phyloP scores from a whole-genome alignment of 2,797 vertebrate species.

The Poeciliopsis gracilis region DNA sequence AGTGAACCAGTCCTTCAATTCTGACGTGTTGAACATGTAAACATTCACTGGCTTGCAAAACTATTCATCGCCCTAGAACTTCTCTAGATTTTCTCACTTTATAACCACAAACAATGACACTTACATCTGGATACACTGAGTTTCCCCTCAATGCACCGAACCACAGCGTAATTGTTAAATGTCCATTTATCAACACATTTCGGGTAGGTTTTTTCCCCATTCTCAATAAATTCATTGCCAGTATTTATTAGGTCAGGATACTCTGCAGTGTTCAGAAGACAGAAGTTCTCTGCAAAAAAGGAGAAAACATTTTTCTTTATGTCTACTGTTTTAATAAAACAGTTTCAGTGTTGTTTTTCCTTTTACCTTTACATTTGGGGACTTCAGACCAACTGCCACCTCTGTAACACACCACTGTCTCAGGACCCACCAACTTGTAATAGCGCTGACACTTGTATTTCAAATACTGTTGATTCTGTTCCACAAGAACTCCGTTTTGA shows the following conservation, averaged over 20 bases:
- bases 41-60: too few species aligned
- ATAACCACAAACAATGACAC: conserved; percentile 15
- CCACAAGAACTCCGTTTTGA: background rate
- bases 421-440: conserved; percentile 39
- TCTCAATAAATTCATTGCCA: accelerated
- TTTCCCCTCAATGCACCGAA: accelerated
- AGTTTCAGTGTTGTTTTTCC: background rate
- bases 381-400: conserved; percentile 25
- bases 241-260: accelerated
- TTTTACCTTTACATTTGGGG: conserved; percentile 55
- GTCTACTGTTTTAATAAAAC: accelerated
- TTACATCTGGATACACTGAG: accelerated
- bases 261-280: background rate
- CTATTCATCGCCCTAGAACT: too few species aligned
- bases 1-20: too few species aligned
- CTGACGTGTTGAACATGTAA: too few species aligned
- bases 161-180: accelerated
- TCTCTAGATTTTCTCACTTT: too few species aligned
- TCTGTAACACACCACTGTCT: conserved; percentile 28
- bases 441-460: background rate
- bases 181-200: accelerated
- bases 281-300: conserved; percentile 35
- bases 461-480: background rate
- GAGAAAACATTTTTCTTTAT: background rate
- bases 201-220: accelerated